phyloP scores from a whole-genome alignment of 2,797 vertebrate species.

The Anniella stebbinsi region DNA sequence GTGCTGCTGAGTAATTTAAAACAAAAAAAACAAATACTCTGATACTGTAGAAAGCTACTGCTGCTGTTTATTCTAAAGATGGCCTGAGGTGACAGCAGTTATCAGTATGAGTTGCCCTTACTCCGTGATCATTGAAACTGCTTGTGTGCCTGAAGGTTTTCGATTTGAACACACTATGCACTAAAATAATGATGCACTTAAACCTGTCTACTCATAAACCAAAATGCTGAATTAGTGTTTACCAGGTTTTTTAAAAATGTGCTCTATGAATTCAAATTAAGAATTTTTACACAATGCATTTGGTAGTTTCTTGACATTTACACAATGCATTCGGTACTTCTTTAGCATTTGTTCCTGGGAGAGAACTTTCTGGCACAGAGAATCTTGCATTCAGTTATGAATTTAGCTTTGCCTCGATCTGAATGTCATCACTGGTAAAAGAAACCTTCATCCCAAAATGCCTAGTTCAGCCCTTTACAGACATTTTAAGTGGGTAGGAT shows the following conservation, averaged over 20 bases:
- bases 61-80: slow-evolving; percentile 16
- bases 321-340: not conserved
- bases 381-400: not conserved
- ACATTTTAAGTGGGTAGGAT: not conserved
- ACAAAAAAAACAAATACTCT: slow-evolving; percentile 28
- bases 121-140: slow-evolving; percentile 5
- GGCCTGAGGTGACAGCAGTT: slow-evolving; percentile 19
- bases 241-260: not conserved
- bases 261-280: not conserved
- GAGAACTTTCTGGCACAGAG: not conserved
- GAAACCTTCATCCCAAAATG: not conserved
- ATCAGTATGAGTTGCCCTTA: not conserved
- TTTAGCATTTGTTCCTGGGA: not conserved
- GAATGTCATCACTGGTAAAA: not conserved
- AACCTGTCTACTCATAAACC: slow-evolving; percentile 2
- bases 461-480: not conserved
- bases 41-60: slow-evolving; percentile 18
- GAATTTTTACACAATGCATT: not conserved
- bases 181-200: slow-evolving; percentile 24
- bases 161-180: slow-evolving; percentile 7
- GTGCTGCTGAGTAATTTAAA: slow-evolving; percentile 39
- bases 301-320: not conserved
- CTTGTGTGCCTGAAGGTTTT: slow-evolving; percentile 20
- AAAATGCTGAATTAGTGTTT: slow-evolving; percentile 21
- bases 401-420: not conserved